These are phyloP conservation scores for Chironomus tentans DNA, from an alignment of 2,888 invertebrate genomes.

Conservation along the genomic window DNA sequence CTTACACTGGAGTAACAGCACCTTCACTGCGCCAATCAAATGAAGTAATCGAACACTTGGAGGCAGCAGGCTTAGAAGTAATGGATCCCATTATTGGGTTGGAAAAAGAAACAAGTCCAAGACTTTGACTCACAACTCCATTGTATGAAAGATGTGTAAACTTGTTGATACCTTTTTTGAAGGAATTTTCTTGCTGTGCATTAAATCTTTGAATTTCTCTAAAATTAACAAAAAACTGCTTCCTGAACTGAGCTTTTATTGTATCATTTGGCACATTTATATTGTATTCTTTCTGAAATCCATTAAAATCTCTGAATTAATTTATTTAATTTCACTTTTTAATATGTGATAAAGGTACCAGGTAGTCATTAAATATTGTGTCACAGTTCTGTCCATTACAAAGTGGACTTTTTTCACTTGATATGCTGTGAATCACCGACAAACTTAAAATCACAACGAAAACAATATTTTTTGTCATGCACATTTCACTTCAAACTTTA, in stretches of 20 bases:
- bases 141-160: neutral
- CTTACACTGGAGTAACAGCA: neutral
- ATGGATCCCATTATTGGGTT: neutral
- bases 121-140: neutral
- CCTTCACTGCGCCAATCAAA: neutral
- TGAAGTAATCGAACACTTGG: neutral
- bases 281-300: neutral
- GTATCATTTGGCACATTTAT: neutral
- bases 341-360: too few species aligned
- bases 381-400: neutral
- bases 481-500: neutral
- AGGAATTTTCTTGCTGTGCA: neutral
- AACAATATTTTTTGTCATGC: neutral
- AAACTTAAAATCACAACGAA: neutral
- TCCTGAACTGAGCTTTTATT: neutral
- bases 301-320: neutral
- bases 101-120: neutral
- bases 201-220: neutral
- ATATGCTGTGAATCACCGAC: neutral
- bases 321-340: neutral
- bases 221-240: neutral
- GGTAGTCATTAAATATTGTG: neutral
- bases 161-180: neutral
- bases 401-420: neutral
- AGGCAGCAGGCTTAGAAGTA: neutral